These are phyloP conservation scores for Liparis tanakae DNA, from an alignment of 2,797 vertebrate species.

Conservation along the genomic window DNA sequence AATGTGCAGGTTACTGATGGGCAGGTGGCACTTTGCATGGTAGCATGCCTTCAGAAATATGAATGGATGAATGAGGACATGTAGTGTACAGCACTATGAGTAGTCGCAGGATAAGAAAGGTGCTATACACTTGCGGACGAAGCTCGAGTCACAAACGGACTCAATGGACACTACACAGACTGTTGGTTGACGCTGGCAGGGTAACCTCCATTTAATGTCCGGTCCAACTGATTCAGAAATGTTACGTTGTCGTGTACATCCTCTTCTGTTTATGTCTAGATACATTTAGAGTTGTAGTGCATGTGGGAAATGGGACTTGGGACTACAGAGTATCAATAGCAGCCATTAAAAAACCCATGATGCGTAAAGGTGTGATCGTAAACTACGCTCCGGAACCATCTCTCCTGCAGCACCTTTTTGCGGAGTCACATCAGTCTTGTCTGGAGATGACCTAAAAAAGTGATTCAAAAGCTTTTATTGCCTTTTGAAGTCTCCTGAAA, in stretches of 20 bases:
- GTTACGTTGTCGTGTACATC: background rate
- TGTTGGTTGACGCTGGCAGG: background rate
- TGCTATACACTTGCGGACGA: background rate
- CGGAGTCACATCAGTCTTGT: background rate
- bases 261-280: background rate
- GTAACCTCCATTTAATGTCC: background rate
- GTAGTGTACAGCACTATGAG: background rate
- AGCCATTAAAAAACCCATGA: background rate
- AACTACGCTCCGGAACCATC: background rate
- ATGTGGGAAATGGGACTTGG: background rate
- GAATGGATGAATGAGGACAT: background rate
- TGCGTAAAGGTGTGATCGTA: background rate
- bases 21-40: background rate
- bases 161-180: background rate
- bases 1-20: background rate
- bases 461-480: conserved; percentile 29
- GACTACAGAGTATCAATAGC: background rate
- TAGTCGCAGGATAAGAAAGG: background rate
- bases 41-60: background rate
- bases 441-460: background rate
- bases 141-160: background rate
- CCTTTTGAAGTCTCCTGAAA: conserved; percentile 36
- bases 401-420: background rate
- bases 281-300: background rate
- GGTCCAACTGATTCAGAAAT: background rate